Conservation (phyloP, 1,140 invertebrate species). For the Neoseiulus cucumeris region DNA sequence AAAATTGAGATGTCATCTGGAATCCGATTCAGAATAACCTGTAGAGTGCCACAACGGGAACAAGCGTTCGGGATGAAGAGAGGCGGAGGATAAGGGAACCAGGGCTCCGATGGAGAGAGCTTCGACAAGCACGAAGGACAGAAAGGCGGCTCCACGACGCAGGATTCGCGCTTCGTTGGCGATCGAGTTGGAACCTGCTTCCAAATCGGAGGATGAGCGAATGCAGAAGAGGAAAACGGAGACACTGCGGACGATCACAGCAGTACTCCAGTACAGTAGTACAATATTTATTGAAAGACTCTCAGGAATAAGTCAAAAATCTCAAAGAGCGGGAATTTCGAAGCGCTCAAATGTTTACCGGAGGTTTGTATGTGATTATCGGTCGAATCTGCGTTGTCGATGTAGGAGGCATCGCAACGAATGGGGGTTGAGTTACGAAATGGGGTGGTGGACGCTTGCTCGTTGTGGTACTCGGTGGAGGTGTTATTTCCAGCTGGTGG, state of each 20-base stretch:
- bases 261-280: too few relatives aligned
- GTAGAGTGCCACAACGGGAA: neutral
- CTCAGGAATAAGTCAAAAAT: too few relatives aligned
- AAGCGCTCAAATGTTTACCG: too few relatives aligned
- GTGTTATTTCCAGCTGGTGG: neutral
- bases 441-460: neutral
- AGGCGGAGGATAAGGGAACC: conserved; percentile 1
- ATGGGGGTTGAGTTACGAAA: neutral
- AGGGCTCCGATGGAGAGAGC: conserved; percentile 3
- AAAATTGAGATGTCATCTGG: neutral
- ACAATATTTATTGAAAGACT: too few relatives aligned
- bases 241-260: too few relatives aligned
- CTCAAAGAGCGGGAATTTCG: too few relatives aligned
- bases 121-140: neutral
- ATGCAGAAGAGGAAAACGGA: too few relatives aligned
- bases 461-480: neutral
- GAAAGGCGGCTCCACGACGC: neutral
- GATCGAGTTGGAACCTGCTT: conserved; percentile 1
- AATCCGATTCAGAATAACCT: neutral
- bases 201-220: too few relatives aligned
- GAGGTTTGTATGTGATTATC: neutral
- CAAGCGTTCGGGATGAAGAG: neutral
- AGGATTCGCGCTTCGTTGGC: neutral
- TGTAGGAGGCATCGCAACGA: neutral
- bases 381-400: neutral